These are phyloP conservation scores for Rhynchotus rufescens DNA, from an alignment of 2,797 vertebrate genomes.

Conservation along the genomic window DNA sequence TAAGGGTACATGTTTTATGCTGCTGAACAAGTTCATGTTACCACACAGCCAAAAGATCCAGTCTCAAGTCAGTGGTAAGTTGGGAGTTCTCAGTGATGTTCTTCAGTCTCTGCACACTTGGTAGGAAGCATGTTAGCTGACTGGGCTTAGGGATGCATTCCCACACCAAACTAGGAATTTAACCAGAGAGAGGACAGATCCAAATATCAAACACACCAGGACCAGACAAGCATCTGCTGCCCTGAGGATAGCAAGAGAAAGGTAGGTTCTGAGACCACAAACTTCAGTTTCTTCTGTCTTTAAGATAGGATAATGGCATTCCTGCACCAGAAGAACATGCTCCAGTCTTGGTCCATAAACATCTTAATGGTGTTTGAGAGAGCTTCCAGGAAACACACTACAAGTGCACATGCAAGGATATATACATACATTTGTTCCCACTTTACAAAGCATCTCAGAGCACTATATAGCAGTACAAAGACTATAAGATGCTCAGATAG, in stretches of 20 bases:
- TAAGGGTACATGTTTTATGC: not conserved
- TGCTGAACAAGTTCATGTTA: not conserved
- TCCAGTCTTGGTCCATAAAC: not conserved
- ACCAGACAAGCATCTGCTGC: not conserved
- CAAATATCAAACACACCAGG: not conserved
- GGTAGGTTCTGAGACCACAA: not conserved
- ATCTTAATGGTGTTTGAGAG: not conserved
- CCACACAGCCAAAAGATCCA: not conserved
- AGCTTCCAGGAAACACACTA: fast-evolving
- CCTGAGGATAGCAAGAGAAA: not conserved
- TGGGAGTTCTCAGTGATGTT: not conserved
- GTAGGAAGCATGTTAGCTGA: not conserved
- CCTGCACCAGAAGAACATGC: not conserved
- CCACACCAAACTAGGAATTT: not conserved
- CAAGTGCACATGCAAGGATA: not conserved
- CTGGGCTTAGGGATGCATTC: not conserved
- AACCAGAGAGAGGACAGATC: not conserved
- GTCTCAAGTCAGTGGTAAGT: fast-evolving
- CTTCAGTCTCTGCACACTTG: not conserved
- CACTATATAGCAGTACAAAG: not conserved
- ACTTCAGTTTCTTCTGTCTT: not conserved
- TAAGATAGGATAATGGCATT: not conserved
- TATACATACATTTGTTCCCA: not conserved
- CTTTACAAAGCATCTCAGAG: not conserved
- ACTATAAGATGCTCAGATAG: not conserved